Evolutionary conservation across 2,888 invertebrate species (phyloP), one percentile per base, ranked within the genome.

Genomic region (Thyatira batis): DNA sequence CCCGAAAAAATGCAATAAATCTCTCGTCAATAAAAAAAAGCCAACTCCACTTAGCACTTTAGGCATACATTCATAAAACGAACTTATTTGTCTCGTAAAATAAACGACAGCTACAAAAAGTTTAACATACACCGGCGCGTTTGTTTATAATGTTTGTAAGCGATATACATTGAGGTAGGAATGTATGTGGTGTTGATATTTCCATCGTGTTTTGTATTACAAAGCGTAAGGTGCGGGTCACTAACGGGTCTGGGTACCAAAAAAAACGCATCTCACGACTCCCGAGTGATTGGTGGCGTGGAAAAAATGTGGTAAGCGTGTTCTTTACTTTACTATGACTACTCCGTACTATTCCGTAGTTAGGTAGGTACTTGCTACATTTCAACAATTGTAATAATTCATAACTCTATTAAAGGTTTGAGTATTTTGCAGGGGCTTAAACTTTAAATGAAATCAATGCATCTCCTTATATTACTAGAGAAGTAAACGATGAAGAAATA

Each of bases 201-300:
- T 65, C 52, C 58, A 53, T 63, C 55, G 55, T 58, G 61, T 61
- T 64, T 61, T 63, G 54, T 62, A 58, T 57, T 58, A 61, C 55
- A 52, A 61, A 60, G 69, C 66, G 67, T 72, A 71, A 73, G 73
- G 76, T 75, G 77, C 76, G 73, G 80, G 80, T 81, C 81, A 77
- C 65, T 85, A 87, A 86, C 86, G 83, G 83, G 77, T 71, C 70
- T 69, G 55, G 61, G 63, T 66, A 73, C 6, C 3, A 23, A 82
- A 90, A 84, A 88, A 88, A 88, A 81, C 73, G 71, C 70, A 76
- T 78, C 83, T 86, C 88, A 88, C 89, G 89, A 87, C 83, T 85
- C 78, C 82, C 79, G 81, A 82, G 80, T 78, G 87, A 82, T 78
- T 82, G 78, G 76, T 77, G 73, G 63, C 60, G 58, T 54, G 57